These are phyloP conservation scores for Natator depressus DNA, from an alignment of 2,113 vertebrate genomes.

Conservation along the genomic window DNA sequence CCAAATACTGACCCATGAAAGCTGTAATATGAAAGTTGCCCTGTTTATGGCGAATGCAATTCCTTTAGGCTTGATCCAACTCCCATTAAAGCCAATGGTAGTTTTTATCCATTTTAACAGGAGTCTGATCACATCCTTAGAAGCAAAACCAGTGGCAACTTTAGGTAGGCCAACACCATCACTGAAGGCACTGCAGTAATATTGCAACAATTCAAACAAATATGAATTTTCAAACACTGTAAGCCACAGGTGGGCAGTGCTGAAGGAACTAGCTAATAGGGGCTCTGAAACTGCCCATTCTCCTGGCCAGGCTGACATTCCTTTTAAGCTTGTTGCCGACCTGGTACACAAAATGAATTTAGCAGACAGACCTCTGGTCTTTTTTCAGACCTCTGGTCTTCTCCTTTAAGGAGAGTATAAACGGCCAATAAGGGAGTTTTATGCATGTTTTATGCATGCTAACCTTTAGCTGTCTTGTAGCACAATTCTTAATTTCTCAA, in stretches of 20 bases:
- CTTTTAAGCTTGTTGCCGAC: neutral
- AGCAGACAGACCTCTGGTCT: neutral
- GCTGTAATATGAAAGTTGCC: neutral
- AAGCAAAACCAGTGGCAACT: fast-evolving
- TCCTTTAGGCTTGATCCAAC: fast-evolving
- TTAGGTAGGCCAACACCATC: neutral
- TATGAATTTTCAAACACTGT: neutral
- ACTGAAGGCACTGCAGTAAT: neutral
- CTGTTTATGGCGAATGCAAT: neutral
- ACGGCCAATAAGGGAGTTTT: fast-evolving
- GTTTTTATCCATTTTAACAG: neutral
- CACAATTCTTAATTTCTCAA: neutral
- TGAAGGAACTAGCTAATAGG: neutral
- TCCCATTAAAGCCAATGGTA: neutral
- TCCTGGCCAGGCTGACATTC: neutral
- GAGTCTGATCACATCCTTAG: neutral
- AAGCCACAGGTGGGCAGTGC: neutral
- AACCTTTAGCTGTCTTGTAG: neutral
- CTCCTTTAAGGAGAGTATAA: neutral
- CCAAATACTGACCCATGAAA: neutral
- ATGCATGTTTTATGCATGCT: neutral
- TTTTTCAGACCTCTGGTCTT: neutral
- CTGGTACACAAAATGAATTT: fast-evolving
- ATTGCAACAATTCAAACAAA: fast-evolving
- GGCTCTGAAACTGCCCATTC: neutral